phyloP scores from a whole-genome alignment of 2,113 vertebrate genomes.

The Zosterops borbonicus region DNA sequence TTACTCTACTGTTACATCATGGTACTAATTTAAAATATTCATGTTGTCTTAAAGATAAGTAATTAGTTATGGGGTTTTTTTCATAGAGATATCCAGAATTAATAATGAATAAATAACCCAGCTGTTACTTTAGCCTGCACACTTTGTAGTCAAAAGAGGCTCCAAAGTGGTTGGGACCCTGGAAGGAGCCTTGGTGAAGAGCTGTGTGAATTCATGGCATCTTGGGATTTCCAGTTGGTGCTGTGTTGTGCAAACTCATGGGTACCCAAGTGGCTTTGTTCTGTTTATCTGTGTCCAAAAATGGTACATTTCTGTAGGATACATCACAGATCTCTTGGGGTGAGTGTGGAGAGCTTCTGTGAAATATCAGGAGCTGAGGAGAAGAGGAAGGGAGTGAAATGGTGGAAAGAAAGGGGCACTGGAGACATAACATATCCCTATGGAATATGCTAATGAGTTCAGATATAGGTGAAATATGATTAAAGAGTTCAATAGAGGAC shows the following conservation, averaged over 20 bases:
- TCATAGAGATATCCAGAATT: not conserved
- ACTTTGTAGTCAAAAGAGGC: not conserved
- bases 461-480: not conserved
- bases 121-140: not conserved
- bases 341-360: not conserved
- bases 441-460: not conserved
- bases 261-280: not conserved
- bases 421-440: not conserved
- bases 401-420: not conserved
- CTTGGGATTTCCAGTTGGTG: not conserved
- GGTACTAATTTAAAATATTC: not conserved
- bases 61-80: not conserved
- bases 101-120: not conserved
- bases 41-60: not conserved
- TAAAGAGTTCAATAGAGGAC: not conserved
- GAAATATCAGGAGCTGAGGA: not conserved
- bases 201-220: not conserved
- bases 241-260: not conserved
- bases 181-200: not conserved
- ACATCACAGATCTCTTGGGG: not conserved
- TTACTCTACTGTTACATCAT: not conserved
- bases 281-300: not conserved
- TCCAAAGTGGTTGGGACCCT: not conserved
- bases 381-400: not conserved
- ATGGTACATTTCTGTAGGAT: rapidly evolving